These are phyloP conservation scores for Sebastiscus albofasciatus DNA, from an alignment of 2,797 vertebrate genomes.

Conservation along the genomic window DNA sequence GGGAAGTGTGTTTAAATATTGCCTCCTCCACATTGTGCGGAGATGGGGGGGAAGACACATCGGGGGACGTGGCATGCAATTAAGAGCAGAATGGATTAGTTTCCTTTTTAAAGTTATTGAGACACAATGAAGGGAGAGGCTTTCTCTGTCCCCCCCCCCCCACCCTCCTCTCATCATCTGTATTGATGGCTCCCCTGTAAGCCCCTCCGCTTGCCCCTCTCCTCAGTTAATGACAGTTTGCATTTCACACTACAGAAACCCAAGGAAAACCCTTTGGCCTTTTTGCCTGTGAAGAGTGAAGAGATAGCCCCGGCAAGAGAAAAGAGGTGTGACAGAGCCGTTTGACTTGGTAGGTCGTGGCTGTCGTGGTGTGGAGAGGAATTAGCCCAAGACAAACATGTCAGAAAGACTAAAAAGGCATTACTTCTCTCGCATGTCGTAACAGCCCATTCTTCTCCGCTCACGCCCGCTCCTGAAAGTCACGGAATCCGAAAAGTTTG, in stretches of 20 bases:
- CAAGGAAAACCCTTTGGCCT: conserved; percentile 72
- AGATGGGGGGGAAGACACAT: conserved; percentile 64
- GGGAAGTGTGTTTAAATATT: conserved; percentile 73
- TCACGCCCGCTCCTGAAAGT: conserved; percentile 43
- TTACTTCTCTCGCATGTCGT: conserved; percentile 43
- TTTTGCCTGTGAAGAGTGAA: conserved; percentile 59
- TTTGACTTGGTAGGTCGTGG: conserved; percentile 67
- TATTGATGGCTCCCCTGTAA: conserved; percentile 74
- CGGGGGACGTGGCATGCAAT: conserved; percentile 84
- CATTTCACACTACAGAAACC: conserved; percentile 72
- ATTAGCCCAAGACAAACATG: conserved; percentile 80
- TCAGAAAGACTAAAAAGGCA: conserved; percentile 60
- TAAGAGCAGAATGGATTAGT: conserved; percentile 85
- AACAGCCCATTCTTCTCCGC: conserved; percentile 57
- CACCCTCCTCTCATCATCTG: conserved; percentile 68
- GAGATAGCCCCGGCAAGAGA: conserved; percentile 56
- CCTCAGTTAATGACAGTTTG: conserved; percentile 76
- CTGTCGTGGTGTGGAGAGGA: conserved; percentile 68
- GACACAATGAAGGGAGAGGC: conserved; percentile 80
- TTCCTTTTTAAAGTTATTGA: conserved; percentile 84
- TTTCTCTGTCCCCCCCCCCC: conserved; percentile 41
- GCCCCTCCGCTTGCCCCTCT: conserved; percentile 62
- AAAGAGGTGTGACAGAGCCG: conserved; percentile 71
- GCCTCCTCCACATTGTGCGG: conserved; percentile 67
- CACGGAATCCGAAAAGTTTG: conserved; percentile 69